These are phyloP conservation scores for Zapus hudsonius DNA, from an alignment of 2,113 vertebrate genomes.

Conservation along the genomic window DNA sequence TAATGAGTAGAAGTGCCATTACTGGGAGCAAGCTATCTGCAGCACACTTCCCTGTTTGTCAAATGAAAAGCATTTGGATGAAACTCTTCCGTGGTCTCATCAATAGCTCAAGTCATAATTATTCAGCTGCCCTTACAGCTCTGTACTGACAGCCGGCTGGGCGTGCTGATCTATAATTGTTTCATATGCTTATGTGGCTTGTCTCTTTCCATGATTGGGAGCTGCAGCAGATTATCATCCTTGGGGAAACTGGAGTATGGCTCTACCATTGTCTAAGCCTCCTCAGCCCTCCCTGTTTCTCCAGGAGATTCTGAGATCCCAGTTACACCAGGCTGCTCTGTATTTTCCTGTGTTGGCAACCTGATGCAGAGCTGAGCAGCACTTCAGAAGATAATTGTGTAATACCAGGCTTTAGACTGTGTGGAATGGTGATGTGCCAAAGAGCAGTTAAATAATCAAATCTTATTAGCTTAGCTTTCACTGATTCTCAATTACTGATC, in stretches of 20 bases:
- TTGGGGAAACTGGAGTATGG: not conserved
- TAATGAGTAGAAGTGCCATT: conserved; percentile 51
- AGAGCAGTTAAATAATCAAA: conserved; percentile 46
- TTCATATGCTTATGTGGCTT: not conserved
- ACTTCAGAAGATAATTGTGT: conserved; percentile 44
- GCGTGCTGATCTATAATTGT: conserved; percentile 50
- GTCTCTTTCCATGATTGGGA: not conserved
- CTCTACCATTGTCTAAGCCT: not conserved
- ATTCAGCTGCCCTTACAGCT: conserved; percentile 19
- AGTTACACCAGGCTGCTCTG: not conserved
- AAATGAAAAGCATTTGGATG: conserved; percentile 60
- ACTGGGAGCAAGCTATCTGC: conserved; percentile 39
- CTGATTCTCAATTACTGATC: conserved; percentile 16
- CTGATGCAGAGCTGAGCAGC: not conserved
- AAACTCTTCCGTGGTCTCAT: conserved; percentile 34
- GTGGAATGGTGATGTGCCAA: not conserved
- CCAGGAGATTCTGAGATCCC: not conserved
- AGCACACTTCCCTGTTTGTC: conserved; percentile 53
- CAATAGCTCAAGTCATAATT: conserved; percentile 28
- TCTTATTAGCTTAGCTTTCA: conserved; percentile 24
- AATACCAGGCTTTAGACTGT: conserved; percentile 1
- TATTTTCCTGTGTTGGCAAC: not conserved
- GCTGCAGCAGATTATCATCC: not conserved
- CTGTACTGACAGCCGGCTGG: conserved; percentile 17
- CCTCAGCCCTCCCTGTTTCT: not conserved